Percentiles rank a stretch among this genome's conserved stretches.
These are phyloP conservation scores for Molanna angustata DNA, from an alignment of 2,888 invertebrate genomes.

Conservation along the genomic window DNA sequence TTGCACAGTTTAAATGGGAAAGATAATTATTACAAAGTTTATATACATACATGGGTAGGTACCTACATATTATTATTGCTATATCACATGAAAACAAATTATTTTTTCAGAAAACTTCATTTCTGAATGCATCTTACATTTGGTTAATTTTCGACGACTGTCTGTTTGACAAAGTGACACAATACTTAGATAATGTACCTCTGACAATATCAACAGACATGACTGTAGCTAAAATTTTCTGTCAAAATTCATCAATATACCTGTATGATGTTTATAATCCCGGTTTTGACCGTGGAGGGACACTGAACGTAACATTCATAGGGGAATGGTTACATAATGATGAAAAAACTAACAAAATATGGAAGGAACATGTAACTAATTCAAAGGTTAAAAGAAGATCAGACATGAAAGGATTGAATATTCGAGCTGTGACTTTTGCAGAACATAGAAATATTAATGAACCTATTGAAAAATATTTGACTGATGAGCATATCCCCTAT, in stretches of 20 bases:
- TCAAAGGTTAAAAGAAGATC: conserved; percentile 20
- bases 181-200: conserved; percentile 18
- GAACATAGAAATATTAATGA: conserved; percentile 11
- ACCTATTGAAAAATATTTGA: conserved; percentile 20
- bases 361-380: conserved; percentile 10
- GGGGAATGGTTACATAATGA: conserved; percentile 22
- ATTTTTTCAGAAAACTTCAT: conserved; percentile 28
- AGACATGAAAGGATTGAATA: conserved; percentile 20
- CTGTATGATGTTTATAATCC: conserved; percentile 42
- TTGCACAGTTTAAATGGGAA: no score
- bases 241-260: conserved; percentile 7
- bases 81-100: no score
- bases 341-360: neutral
- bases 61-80: no score
- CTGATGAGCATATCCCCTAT: conserved; percentile 18
- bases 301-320: conserved; percentile 38
- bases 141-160: conserved; percentile 29
- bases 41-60: no score
- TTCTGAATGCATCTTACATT: conserved; percentile 30
- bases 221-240: conserved; percentile 17
- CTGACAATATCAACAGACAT: conserved; percentile 19
- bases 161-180: conserved; percentile 8
- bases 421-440: conserved; percentile 23
- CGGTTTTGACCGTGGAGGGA: conserved; percentile 40
- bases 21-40: no score